phyloP scores from a whole-genome alignment of 2,113 vertebrate genomes.

The Amblyornis subalaris region DNA sequence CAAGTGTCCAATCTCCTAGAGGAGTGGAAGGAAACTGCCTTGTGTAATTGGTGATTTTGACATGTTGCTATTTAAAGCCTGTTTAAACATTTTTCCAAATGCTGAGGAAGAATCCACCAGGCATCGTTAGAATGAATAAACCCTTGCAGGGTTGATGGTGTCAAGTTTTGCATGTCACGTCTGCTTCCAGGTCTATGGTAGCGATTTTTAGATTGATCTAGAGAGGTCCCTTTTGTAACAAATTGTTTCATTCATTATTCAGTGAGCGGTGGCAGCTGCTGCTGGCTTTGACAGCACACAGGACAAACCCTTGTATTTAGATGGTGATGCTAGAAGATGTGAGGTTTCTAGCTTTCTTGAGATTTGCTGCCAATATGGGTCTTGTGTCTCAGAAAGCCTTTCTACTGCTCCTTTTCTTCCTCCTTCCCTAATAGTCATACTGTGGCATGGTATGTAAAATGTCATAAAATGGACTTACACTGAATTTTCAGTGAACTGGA shows the following conservation, averaged over 20 bases:
- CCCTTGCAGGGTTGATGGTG: neutral
- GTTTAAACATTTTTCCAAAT: neutral
- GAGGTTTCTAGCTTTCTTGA: slow-evolving; percentile 18
- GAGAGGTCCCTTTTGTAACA: slow-evolving; percentile 47
- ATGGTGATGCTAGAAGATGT: slow-evolving; percentile 19
- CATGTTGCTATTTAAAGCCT: neutral
- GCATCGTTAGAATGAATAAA: neutral
- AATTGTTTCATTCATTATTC: slow-evolving; percentile 42
- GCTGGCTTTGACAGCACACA: slow-evolving; percentile 2
- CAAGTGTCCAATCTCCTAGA: neutral
- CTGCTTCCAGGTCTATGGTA: neutral
- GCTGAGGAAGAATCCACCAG: neutral
- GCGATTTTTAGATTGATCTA: slow-evolving; percentile 51
- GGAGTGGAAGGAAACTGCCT: neutral
- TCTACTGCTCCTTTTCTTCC: neutral
- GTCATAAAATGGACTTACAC: neutral
- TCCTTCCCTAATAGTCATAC: neutral
- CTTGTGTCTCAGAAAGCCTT: slow-evolving; percentile 32
- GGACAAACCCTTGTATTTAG: slow-evolving; percentile 42
- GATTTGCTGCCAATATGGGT: neutral
- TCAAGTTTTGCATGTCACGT: neutral
- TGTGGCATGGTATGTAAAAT: neutral
- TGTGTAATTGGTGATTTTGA: neutral
- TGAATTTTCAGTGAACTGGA: neutral
- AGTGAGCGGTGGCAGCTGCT: neutral